Conservation (phyloP, 2,797 vertebrate species). For the Onychomys arenicola region DNA sequence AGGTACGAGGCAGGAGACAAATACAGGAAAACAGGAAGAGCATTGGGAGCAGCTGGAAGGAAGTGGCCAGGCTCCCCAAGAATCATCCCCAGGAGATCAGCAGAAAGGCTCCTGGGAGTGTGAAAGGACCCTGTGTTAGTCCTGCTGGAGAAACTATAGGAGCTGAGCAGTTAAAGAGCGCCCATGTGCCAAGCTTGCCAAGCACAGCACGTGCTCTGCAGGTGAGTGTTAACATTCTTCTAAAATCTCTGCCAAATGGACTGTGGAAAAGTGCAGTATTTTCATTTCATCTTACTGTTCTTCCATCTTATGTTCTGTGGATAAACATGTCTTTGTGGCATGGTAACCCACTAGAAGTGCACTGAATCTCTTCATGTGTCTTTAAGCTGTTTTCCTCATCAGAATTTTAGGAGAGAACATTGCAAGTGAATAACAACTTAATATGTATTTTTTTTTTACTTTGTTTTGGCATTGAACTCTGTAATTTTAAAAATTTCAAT, state of each 20-base stretch:
- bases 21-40: not conserved
- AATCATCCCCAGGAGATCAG: not conserved
- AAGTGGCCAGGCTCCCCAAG: not conserved
- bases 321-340: conserved; percentile 74
- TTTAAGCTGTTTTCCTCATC: conserved; percentile 79
- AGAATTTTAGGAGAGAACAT: conserved; percentile 72
- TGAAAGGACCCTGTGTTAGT: not conserved
- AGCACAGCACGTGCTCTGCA: conserved; percentile 8
- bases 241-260: not conserved
- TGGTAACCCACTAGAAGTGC: conserved; percentile 80
- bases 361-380: conserved; percentile 83
- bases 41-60: not conserved
- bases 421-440: conserved; percentile 77
- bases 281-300: conserved; percentile 65
- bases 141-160: not conserved
- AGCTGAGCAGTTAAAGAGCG: not conserved
- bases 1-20: not conserved
- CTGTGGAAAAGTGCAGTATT: conserved; percentile 64
- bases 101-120: not conserved
- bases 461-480: conserved; percentile 79
- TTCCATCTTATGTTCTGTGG: conserved; percentile 73
- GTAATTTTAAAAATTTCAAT: conserved; percentile 75
- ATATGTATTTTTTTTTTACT: conserved; percentile 74
- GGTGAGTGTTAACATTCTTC: not conserved
- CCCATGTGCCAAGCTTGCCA: conserved; percentile 52